Conservation (phyloP, 2,113 vertebrate species). For the Copsychus sechellarum region DNA sequence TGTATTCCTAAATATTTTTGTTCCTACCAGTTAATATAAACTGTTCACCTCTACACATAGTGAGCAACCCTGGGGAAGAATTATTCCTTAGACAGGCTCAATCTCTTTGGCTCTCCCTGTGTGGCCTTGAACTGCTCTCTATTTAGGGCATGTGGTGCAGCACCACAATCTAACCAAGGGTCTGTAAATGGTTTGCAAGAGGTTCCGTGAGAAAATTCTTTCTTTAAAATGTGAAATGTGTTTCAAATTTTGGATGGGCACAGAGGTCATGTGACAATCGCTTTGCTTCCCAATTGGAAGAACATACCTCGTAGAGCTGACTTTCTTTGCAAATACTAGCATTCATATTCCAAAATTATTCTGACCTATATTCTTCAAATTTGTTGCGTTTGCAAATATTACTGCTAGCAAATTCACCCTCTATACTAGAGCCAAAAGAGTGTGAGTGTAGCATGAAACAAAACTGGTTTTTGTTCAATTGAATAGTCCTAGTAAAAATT, state of each 20-base stretch:
- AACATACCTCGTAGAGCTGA: not conserved
- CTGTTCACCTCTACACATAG: not conserved
- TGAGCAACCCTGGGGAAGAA: not conserved
- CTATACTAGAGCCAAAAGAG: not conserved
- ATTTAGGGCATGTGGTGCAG: slow-evolving; percentile 48
- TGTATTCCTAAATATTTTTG: not conserved
- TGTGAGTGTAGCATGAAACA: not conserved
- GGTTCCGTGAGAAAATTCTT: slow-evolving; percentile 54
- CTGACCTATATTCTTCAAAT: not conserved
- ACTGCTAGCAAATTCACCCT: not conserved
- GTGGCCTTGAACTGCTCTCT: slow-evolving; percentile 46
- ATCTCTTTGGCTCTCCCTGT: slow-evolving; percentile 48
- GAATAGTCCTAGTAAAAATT: not conserved
- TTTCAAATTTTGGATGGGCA: slow-evolving; percentile 51
- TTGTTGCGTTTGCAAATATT: not conserved
- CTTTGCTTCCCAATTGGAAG: slow-evolving; percentile 21
- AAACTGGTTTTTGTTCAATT: not conserved
- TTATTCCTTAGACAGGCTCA: not conserved
- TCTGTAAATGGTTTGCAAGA: slow-evolving; percentile 64
- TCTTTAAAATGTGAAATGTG: slow-evolving; percentile 64
- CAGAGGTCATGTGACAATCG: not conserved
- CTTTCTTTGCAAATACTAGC: not conserved
- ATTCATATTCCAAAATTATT: not conserved
- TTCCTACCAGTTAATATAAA: not conserved
- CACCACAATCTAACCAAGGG: slow-evolving; percentile 37